Evolutionary conservation across 2,113 vertebrate genomes (phyloP).

Genomic region (Eolophus roseicapilla): DNA sequence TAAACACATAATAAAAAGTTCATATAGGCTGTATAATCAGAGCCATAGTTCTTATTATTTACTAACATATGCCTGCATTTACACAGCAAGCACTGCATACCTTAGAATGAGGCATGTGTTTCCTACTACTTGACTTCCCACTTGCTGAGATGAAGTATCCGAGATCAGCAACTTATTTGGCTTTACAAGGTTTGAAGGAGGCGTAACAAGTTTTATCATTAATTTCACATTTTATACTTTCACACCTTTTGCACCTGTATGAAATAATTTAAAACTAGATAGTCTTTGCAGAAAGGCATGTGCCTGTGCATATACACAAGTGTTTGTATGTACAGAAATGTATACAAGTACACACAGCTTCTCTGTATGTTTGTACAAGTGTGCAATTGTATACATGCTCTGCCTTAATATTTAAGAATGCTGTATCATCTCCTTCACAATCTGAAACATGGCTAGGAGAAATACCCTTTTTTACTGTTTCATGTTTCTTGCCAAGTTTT

Average conservation of each 20-base stretch:
- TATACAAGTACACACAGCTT: background rate
- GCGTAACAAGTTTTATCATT: background rate
- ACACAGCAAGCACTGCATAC: background rate
- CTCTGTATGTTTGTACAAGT: background rate
- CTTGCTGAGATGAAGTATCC: background rate
- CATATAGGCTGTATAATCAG: background rate
- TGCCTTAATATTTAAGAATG: background rate
- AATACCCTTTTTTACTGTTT: background rate
- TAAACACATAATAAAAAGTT: background rate
- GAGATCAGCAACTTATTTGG: background rate
- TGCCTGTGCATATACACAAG: background rate
- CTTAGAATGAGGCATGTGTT: background rate
- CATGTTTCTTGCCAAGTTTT: background rate
- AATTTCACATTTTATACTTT: background rate
- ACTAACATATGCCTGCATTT: background rate
- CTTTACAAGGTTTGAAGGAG: background rate
- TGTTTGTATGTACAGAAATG: background rate
- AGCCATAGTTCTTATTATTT: background rate
- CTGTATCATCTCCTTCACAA: background rate
- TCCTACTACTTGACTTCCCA: background rate
- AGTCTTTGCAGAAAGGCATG: background rate
- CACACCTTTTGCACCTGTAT: background rate
- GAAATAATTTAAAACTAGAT: background rate
- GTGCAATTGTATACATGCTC: background rate
- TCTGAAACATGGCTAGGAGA: background rate